phyloP scores from a whole-genome alignment of 37 sponge, comb jelly and placozoan species.

The Corticium candelabrum region DNA sequence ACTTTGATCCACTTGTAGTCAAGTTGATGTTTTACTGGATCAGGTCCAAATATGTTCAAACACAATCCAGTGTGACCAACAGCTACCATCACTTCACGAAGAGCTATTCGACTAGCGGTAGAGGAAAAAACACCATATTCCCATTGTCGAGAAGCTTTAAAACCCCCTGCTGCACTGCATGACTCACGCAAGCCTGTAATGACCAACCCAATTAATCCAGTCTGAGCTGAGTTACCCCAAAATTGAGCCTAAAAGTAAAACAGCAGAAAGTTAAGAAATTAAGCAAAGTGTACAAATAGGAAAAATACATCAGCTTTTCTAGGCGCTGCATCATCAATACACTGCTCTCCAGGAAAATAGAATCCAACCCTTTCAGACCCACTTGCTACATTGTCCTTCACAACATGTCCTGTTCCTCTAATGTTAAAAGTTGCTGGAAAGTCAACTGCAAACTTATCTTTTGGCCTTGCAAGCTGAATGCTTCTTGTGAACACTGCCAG shows the following conservation, averaged over 20 bases:
- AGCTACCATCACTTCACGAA: slow-evolving; percentile 40
- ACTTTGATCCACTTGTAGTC: slow-evolving; percentile 56
- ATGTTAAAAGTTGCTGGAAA: slow-evolving; percentile 78
- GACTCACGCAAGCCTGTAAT: slow-evolving; percentile 35
- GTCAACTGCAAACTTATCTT: slow-evolving; percentile 76
- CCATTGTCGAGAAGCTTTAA: slow-evolving; percentile 58
- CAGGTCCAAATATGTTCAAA: slow-evolving; percentile 74
- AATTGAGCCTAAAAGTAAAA: slow-evolving; percentile 40
- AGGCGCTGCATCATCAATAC: slow-evolving; percentile 15
- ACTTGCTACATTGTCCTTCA: slow-evolving; percentile 64
- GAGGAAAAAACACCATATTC: slow-evolving; percentile 74
- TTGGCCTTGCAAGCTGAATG: slow-evolving; percentile 43
- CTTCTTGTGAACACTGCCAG: slow-evolving; percentile 58
- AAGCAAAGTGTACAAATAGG: no score
- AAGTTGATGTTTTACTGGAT: slow-evolving; percentile 63
- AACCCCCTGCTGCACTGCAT: slow-evolving; percentile 55
- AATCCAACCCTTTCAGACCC: slow-evolving; percentile 52
- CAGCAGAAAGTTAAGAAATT: background rate
- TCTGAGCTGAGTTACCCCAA: slow-evolving; percentile 75
- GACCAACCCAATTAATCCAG: slow-evolving; percentile 42
- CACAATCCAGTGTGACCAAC: slow-evolving; percentile 63
- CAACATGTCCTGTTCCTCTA: slow-evolving; percentile 29
- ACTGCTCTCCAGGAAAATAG: slow-evolving; percentile 47
- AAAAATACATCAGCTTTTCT: no score
- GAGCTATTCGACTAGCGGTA: slow-evolving; percentile 41